These are phyloP conservation scores for Pristionchus arcanus DNA, from an alignment of 2,888 invertebrate species.

Conservation along the genomic window DNA sequence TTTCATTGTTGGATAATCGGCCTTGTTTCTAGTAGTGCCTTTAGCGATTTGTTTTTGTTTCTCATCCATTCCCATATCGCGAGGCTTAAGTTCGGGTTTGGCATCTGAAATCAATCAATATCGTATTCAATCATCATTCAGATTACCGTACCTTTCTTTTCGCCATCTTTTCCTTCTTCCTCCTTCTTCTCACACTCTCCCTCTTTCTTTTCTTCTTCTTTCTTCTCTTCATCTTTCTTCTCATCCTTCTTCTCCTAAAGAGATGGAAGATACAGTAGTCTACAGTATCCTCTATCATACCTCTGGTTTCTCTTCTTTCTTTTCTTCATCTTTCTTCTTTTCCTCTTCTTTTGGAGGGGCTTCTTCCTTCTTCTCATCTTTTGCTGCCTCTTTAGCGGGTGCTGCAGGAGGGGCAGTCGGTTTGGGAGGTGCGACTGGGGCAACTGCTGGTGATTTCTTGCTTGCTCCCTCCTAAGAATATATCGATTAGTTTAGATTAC, in stretches of 20 bases:
- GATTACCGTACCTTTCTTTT: constrained; percentile 41
- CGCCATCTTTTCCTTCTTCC: not conserved
- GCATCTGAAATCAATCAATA: constrained; percentile 34
- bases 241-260: constrained; percentile 39
- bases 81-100: constrained; percentile 16
- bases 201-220: constrained; percentile 31
- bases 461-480: not conserved
- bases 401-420: not conserved
- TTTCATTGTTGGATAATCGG: constrained; percentile 44
- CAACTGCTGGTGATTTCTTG: not conserved
- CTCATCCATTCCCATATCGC: constrained; percentile 50
- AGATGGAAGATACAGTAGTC: not conserved
- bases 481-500: not conserved
- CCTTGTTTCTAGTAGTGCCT: constrained; percentile 25
- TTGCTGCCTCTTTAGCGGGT: not conserved
- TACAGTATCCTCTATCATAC: not conserved
- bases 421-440: not conserved
- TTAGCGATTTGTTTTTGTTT: constrained; percentile 33
- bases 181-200: not conserved
- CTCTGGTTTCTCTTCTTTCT: constrained; percentile 34
- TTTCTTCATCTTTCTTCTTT: constrained; percentile 17
- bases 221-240: constrained; percentile 17
- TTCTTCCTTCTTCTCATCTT: constrained; percentile 6
- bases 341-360: not conserved
- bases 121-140: not conserved